Percentiles rank a stretch among this genome's conserved stretches.
Conservation (phyloP, 2,113 vertebrate species). For the Dolichotis patagonum region DNA sequence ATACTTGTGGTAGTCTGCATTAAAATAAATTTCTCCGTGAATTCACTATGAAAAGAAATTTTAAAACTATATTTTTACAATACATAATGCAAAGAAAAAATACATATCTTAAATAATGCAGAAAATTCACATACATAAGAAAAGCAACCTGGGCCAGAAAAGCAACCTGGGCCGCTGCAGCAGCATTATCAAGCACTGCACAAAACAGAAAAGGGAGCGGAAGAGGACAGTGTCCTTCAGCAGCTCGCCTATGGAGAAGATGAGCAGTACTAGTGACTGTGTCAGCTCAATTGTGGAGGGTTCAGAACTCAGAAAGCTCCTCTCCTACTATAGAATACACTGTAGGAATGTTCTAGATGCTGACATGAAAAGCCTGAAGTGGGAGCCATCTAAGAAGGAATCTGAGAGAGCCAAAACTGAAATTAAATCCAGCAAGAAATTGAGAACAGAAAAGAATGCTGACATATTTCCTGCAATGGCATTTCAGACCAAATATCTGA, state of each 20-base stretch:
- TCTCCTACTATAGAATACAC: slow-evolving; percentile 96
- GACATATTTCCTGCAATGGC: slow-evolving; percentile 96
- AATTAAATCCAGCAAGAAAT: slow-evolving; percentile 96
- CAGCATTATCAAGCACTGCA: slow-evolving; percentile 90
- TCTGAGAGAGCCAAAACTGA: slow-evolving; percentile 98
- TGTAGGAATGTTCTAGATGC: slow-evolving; percentile 94
- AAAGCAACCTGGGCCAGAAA: neutral
- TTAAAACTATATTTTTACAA: neutral
- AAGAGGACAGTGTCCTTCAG: slow-evolving; percentile 99
- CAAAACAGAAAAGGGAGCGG: slow-evolving; percentile 95
- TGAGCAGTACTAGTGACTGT: slow-evolving; percentile 97
- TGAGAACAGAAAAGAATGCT: slow-evolving; percentile 97
- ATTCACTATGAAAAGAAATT: neutral
- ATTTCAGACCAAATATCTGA: slow-evolving; percentile 99
- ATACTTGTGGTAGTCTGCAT: neutral
- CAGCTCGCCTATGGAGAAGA: slow-evolving; percentile 98
- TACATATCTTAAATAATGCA: neutral
- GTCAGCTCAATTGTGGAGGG: slow-evolving; percentile 97
- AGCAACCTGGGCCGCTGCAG: too few species aligned
- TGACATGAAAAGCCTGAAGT: slow-evolving; percentile 97
- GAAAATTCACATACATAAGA: neutral
- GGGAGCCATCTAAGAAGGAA: slow-evolving; percentile 99
- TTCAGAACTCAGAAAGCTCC: slow-evolving; percentile 95
- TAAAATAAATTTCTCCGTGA: neutral
- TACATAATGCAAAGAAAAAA: neutral